Base-by-base conservation (phyloP, 2,888 invertebrate genomes). In the Xestia sexstrigata region DNA sequence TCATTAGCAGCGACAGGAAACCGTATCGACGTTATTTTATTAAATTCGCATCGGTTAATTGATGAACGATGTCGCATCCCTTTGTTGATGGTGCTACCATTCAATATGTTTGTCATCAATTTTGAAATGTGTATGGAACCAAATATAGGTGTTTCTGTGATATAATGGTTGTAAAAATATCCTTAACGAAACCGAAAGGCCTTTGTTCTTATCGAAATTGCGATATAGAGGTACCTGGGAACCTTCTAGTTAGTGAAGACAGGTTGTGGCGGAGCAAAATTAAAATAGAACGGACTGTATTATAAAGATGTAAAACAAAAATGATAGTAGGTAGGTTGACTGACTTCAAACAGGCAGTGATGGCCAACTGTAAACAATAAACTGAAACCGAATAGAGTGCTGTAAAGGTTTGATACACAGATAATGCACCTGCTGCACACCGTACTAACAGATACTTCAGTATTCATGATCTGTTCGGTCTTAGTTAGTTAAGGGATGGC, bases 11-110 rank as follows among this genome's bases (percentile, higher is more conserved):
- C 26, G 78, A 68, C 62, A 73, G 47, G 45, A 35, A 79, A 83
- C 78, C 78, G 82, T 85, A 88, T 88, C 76, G 81, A 83, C 79
- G 82, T 82, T 89, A 89, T 90, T 91, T 90, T 89, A 91, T 91
- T 90, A 89, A 90, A 90, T 88, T 85, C 76, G 71, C 81, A 81
- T 80, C 84, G 70, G 78, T 79, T 91, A 92, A 93, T 91, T 92
- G 92, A 93, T 91, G 90, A 91, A 92, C 86, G 90, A 90, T 85
- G 86, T 74, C 78, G 82, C 83, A 26, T 60, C 20, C 71, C 62
- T 71, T 81, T 81, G 73, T 69, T 66, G 35, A 35, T 35, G 20
- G n/a, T 68, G 20, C 23, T 45, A 39, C 62, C 39, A 45, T 58
- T 20, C 35, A 66, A 68, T 72, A 49, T 71, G 52, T 52, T 70